Percentiles rank a stretch among this genome's conserved stretches.
Evolutionary conservation across 2,113 vertebrate species (phyloP).

Genomic region (Himantopus leucocephalus): DNA sequence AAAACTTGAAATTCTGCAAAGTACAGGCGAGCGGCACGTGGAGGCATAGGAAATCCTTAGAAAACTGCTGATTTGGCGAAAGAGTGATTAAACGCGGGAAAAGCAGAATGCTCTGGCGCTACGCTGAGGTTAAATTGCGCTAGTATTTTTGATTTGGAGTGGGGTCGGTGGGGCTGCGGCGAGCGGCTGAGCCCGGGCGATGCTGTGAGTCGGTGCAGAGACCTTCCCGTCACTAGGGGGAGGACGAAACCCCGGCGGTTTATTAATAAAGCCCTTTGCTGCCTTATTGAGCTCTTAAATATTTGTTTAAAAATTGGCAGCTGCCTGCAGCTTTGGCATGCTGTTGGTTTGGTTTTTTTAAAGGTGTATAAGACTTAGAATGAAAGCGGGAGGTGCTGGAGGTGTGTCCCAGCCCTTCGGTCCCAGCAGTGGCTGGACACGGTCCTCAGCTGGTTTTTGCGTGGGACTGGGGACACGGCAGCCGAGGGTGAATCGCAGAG

Average conservation of each 20-base stretch:
- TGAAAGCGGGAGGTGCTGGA: background rate
- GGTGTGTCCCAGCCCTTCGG: background rate
- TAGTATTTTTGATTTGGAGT: no score
- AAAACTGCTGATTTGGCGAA: background rate
- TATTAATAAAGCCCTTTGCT: background rate
- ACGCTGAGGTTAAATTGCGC: background rate
- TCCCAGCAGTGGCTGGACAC: accelerated
- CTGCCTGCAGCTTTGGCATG: background rate
- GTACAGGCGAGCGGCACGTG: accelerated
- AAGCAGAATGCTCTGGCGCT: background rate
- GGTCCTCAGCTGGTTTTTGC: accelerated
- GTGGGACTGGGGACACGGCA: accelerated
- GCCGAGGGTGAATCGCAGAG: background rate
- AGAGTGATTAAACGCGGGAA: background rate
- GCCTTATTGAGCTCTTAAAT: background rate
- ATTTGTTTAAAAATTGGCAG: background rate
- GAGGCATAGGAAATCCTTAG: background rate
- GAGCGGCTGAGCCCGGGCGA: background rate
- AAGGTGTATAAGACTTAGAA: background rate
- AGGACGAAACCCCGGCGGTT: background rate
- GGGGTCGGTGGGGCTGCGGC: background rate
- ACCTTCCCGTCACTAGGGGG: conserved; percentile 10
- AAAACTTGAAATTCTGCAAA: background rate
- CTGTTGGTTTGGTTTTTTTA: background rate
- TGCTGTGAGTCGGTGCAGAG: background rate